Conservation (phyloP, 2,888 invertebrate genomes). For the Drosophila atroscutellata region DNA sequence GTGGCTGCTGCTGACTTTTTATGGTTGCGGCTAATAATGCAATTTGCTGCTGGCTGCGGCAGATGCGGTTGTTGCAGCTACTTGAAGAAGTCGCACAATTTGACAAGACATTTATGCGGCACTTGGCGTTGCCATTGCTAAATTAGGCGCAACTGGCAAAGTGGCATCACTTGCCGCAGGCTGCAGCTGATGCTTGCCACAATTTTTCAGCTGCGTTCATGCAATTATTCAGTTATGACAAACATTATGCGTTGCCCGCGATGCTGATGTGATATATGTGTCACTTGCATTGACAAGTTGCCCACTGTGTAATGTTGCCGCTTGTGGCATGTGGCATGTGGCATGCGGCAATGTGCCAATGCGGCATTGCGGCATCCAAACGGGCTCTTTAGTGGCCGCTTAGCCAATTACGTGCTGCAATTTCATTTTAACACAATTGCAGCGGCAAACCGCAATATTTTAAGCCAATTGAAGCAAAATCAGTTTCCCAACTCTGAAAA, state of each 20-base stretch:
- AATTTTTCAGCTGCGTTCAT: slow-evolving; percentile 38
- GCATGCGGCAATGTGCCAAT: slow-evolving; percentile 25
- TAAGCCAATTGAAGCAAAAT: slow-evolving; percentile 33
- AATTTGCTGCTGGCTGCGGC: slow-evolving; percentile 63
- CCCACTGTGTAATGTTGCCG: slow-evolving; percentile 21
- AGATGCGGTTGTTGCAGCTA: slow-evolving; percentile 24
- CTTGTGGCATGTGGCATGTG: slow-evolving; percentile 36
- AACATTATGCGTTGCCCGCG: slow-evolving; percentile 55
- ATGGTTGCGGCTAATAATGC: slow-evolving; percentile 78
- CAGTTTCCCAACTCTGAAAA: slow-evolving; percentile 28
- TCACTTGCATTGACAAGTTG: slow-evolving; percentile 52
- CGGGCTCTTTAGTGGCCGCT: slow-evolving; percentile 16
- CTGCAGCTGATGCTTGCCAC: slow-evolving; percentile 10
- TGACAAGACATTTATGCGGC: slow-evolving; percentile 80
- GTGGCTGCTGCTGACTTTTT: slow-evolving; percentile 57
- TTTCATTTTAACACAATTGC: slow-evolving; percentile 25
- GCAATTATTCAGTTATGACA: slow-evolving; percentile 78
- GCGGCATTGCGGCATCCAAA: slow-evolving; percentile 19
- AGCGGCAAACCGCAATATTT: slow-evolving; percentile 40
- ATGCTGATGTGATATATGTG: slow-evolving; percentile 61
- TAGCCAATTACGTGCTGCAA: slow-evolving; percentile 45
- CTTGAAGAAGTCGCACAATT: slow-evolving; percentile 76
- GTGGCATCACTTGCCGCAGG: slow-evolving; percentile 46
- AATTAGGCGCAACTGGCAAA: slow-evolving; percentile 74
- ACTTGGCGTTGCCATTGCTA: slow-evolving; percentile 77